Evolutionary conservation across 2,888 invertebrate species (phyloP), one percentile per base, ranked within the genome.

Genomic region (Ectemnius continuus): DNA sequence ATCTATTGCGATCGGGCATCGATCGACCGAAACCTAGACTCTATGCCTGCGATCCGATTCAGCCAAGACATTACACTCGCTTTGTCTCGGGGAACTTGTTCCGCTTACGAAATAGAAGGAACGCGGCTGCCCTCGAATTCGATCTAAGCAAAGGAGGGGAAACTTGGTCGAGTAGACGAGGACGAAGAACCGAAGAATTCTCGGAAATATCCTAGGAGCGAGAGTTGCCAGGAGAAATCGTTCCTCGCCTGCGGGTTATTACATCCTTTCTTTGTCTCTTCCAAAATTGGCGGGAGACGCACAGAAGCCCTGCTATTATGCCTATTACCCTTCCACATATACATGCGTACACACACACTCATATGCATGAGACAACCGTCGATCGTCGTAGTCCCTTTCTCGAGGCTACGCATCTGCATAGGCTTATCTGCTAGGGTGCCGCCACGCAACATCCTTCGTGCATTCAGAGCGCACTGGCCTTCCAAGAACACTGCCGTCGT

Each of bases 61-160:
- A 60, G 14, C 61, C 47, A 23, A 62, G 4, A 18, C 52, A 16
- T 59, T 45, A 46, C 8, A 46, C 45, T 3, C 28, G 16, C 56
- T 26, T 16, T 36, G 28, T 23, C 46, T 57, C 16, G 65, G 18
- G 36, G 67, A 77, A 75, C 70, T 75, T 76, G 76, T 73, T 73
- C 77, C 18, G 65, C 61, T 82, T 81, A 70, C 68, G 79, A 81
- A 79, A 82, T 58, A 67, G 61, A 64, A 69, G 67, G 78, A 75
- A 68, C 23, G 23, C 78, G 76, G 61, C 28, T 61, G 61, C 67
- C 71, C 69, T 47, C 11, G 47, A 23, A 23, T 23, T 23, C 3
- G 23, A 23, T 23, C 23, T 23, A 23, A 63, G 46, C 65, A 36
- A 69, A 59, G 2, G n/a, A 13, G 4, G 16, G 48, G 48, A 16